Conservation (phyloP, 2,113 vertebrate genomes). For the Pollimyrus isidori region DNA sequence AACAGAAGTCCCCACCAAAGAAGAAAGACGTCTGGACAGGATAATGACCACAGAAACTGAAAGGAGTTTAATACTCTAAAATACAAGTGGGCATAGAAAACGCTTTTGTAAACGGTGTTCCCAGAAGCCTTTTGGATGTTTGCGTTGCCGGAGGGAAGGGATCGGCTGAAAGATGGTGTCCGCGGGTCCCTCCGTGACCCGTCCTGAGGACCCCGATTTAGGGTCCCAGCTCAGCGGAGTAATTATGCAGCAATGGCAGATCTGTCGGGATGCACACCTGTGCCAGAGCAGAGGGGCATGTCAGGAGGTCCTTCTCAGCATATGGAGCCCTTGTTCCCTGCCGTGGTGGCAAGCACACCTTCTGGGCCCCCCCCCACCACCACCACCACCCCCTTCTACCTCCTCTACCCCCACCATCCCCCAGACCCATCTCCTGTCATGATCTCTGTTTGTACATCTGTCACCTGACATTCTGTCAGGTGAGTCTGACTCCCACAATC, state of each 20-base stretch:
- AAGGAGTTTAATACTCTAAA: not conserved
- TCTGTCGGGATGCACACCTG: slow-evolving; percentile 1
- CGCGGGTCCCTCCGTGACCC: not conserved
- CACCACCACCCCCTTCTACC: not conserved
- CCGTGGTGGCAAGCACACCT: not conserved
- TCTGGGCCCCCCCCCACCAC: not conserved
- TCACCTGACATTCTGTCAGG: slow-evolving; percentile 3
- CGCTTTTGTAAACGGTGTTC: not conserved
- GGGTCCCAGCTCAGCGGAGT: not conserved
- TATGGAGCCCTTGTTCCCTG: slow-evolving; percentile 9
- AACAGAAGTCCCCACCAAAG: not conserved
- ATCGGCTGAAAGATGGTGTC: not conserved
- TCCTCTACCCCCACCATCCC: not conserved
- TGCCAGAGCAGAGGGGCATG: not conserved
- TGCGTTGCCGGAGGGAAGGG: not conserved
- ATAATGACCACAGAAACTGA: not conserved
- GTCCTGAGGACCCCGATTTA: not conserved
- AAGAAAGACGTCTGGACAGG: not conserved
- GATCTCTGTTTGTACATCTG: slow-evolving; percentile 6
- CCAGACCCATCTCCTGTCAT: not conserved
- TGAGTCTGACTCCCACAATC: not conserved
- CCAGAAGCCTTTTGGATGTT: not conserved
- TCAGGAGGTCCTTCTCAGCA: not conserved
- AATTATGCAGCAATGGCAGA: not conserved
- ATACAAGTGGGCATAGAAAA: not conserved